Percentiles rank a stretch among this genome's conserved stretches.
Conservation (phyloP, 2,797 vertebrate species). For the Brachyalestes nurse region DNA sequence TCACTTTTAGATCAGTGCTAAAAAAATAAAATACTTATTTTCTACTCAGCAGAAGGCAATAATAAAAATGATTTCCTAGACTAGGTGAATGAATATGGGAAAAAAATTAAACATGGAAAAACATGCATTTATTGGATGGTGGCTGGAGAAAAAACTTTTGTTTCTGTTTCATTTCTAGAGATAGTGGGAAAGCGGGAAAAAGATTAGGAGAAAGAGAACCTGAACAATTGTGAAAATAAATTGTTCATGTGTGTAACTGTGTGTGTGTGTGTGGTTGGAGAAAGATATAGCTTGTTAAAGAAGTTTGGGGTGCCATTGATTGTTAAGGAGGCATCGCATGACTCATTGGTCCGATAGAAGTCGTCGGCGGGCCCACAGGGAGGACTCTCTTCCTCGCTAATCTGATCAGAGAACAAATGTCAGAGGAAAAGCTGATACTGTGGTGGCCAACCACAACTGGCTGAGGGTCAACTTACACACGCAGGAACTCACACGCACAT, state of each 20-base stretch:
- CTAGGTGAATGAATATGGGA: no score
- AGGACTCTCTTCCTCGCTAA: conserved; percentile 46
- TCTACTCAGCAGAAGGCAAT: no score
- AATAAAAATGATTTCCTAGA: no score
- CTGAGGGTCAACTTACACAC: conserved; percentile 38
- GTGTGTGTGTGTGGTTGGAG: conserved; percentile 1
- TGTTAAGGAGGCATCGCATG: conserved; percentile 17
- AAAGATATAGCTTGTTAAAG: conserved; percentile 25
- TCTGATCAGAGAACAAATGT: conserved; percentile 52
- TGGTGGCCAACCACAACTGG: conserved; percentile 48
- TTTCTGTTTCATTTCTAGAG: no score
- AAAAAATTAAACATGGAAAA: no score
- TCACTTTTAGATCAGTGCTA: no score
- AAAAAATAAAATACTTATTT: no score
- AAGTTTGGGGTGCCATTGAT: conserved; percentile 36
- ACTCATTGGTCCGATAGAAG: conserved; percentile 37
- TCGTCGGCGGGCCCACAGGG: conserved; percentile 25
- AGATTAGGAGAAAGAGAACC: not conserved
- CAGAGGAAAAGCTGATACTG: conserved; percentile 45
- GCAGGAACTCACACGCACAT: not conserved
- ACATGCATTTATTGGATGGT: no score
- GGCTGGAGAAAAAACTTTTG: no score
- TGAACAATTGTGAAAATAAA: not conserved
- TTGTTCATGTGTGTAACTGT: not conserved
- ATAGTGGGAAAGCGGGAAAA: no score